A percentile compares a stretch with the other conserved stretches of the same genome.
Conservation (phyloP, 2,888 invertebrate species). For the Cyaniris semiargus region DNA sequence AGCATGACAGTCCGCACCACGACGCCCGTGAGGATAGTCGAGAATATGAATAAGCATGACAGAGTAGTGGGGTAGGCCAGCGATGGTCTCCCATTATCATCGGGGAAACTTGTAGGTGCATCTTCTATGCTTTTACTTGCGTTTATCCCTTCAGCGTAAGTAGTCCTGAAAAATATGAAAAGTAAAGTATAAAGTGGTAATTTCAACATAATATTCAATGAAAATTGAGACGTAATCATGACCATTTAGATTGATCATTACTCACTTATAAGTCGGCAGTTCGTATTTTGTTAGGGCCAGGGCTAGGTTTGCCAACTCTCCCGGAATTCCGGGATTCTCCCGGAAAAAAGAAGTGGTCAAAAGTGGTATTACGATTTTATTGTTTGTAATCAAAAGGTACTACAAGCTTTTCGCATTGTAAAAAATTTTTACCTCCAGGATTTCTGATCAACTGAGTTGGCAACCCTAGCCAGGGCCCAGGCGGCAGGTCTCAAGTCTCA, state of each 20-base stretch:
- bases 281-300: too few species aligned
- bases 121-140: not conserved
- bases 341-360: too few species aligned
- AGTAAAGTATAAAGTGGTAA: not conserved
- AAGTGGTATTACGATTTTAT: too few species aligned
- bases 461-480: too few species aligned
- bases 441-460: too few species aligned
- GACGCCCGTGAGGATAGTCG: slow-evolving; percentile 59
- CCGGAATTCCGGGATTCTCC: too few species aligned
- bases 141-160: not conserved
- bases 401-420: too few species aligned
- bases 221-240: not conserved
- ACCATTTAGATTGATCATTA: not conserved
- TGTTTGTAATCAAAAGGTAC: too few species aligned
- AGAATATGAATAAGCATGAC: slow-evolving; percentile 60
- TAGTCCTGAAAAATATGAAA: not conserved
- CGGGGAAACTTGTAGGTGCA: slow-evolving; percentile 29
- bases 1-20: slow-evolving; percentile 61
- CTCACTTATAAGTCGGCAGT: too few species aligned
- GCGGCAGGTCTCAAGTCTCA: too few species aligned
- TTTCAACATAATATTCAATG: not conserved
- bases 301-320: too few species aligned
- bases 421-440: too few species aligned
- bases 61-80: slow-evolving; percentile 59
- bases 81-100: slow-evolving; percentile 47